Percentiles rank a stretch among this genome's conserved stretches.
Conservation (phyloP, 2,888 invertebrate genomes). For the Cryptosula pallasiana region DNA sequence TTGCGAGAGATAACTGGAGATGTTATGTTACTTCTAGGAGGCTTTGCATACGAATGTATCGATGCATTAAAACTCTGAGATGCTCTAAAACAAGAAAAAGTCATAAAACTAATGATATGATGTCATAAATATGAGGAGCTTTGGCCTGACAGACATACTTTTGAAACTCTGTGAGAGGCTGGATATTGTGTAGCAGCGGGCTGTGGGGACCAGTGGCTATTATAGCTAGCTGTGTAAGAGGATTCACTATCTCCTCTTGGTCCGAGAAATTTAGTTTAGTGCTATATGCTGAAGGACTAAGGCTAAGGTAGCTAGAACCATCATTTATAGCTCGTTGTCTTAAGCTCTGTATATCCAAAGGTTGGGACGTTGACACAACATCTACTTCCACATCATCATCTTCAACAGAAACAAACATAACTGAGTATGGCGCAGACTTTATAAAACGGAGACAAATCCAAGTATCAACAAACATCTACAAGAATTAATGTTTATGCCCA, state of each 20-base stretch:
- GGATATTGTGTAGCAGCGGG: constrained; percentile 39
- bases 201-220: constrained; percentile 53
- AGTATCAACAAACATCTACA: no score
- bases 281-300: background rate
- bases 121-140: no score
- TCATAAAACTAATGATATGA: no score
- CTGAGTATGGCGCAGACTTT: no score
- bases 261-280: background rate
- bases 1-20: constrained; percentile 20
- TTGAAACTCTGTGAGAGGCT: constrained; percentile 6
- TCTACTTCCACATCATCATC: constrained; percentile 23
- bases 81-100: background rate
- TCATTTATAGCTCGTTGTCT: background rate
- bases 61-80: constrained; percentile 13
- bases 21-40: constrained; percentile 20
- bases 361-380: constrained; percentile 16
- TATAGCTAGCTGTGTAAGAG: constrained; percentile 45
- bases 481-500: no score
- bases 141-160: background rate
- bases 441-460: no score
- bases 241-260: constrained; percentile 29
- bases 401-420: background rate
- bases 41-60: constrained; percentile 27
- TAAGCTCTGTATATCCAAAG: background rate
- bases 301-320: background rate